Base-by-base conservation (phyloP, 2,888 invertebrate genomes). In the Nephrocerus scutellatus region DNA sequence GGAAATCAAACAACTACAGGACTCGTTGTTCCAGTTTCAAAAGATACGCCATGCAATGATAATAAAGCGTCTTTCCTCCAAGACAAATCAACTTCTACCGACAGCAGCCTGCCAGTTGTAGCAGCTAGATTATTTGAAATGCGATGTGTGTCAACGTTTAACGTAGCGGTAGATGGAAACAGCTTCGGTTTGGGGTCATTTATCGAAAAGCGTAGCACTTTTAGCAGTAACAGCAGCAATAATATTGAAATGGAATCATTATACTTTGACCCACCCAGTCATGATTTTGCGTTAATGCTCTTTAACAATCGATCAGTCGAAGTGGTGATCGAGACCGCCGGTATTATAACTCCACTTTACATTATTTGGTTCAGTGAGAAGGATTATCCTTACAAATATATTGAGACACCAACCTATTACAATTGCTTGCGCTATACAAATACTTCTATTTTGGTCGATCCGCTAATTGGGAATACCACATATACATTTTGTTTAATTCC, bases 401-500 rank as follows among this genome's bases (percentile, higher is more conserved):
- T 29, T 5, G 38, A 44, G 2, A 31, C 39, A 0, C 23, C 48
- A 2, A 25, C 52, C 0, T 54, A 59, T 33, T 61, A 59, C 33
- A 54, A 53, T 14, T 63, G 63, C 8, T 54, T 51, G 48, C 38
- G 38, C 5, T 62, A 62, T 35, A 45, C 38, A 3, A 33, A 36
- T 4, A 56, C 56, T 2, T 46, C 46, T 20, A 22, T 65, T 6
- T 35, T 57, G 3, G 46, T 58, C 10, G 50, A 53, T 13, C 26
- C 49, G 5, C 47, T 65, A 14, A 25, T 18, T 2, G 44, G 44
- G 2, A 63, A 60, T 33, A 45, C 43, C 4, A 61, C 65, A 0
- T 65, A 65, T 12, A 63, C 62, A 2, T 63, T 65, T 29, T 65
- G 64, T 28, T 45, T 63, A 43, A 43, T 62, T 19, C 47, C 52